Percentiles rank a stretch among this genome's conserved stretches.
Evolutionary conservation across 2,888 invertebrate genomes (phyloP).

Genomic region (Cerastis rubricosa): DNA sequence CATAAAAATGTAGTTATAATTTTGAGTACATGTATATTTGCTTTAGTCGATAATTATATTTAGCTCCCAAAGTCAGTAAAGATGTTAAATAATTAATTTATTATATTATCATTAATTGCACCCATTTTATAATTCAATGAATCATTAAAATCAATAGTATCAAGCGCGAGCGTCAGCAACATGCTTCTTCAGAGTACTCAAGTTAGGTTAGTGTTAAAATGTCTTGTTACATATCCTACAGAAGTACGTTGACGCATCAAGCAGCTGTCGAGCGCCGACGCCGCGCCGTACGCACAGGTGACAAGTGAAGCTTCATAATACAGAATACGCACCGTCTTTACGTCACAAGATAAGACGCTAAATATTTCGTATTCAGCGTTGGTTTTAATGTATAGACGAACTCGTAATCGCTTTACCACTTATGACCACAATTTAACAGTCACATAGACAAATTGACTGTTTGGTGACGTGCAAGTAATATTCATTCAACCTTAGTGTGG

Average conservation of each 20-base stretch:
- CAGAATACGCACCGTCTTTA: slow-evolving; percentile 37
- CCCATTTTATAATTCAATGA: slow-evolving; percentile 57
- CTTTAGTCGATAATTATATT: slow-evolving; percentile 50
- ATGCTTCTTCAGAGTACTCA: slow-evolving; percentile 15
- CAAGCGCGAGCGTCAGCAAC: slow-evolving; percentile 26
- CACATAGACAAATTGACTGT: background rate
- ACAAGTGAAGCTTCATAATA: slow-evolving; percentile 26
- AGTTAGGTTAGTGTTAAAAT: slow-evolving; percentile 12
- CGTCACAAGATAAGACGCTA: slow-evolving; percentile 15
- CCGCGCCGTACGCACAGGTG: slow-evolving; percentile 17
- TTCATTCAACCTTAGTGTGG: background rate
- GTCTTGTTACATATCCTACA: slow-evolving; percentile 12
- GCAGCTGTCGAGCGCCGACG: slow-evolving; percentile 3
- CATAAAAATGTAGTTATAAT: slow-evolving; percentile 65
- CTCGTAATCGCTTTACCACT: slow-evolving; percentile 33
- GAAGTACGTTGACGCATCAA: slow-evolving; percentile 20
- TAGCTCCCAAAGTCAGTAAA: slow-evolving; percentile 53
- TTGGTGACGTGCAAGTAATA: background rate
- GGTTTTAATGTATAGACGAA: slow-evolving; percentile 9
- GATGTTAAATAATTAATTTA: slow-evolving; percentile 46
- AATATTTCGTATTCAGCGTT: slow-evolving; percentile 19
- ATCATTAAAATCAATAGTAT: slow-evolving; percentile 44
- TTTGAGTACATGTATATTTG: slow-evolving; percentile 63
- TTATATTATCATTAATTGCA: slow-evolving; percentile 61
- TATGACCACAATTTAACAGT: slow-evolving; percentile 12